Evolutionary conservation across 1,140 invertebrate species (phyloP), one percentile per base, ranked within the genome.

Genomic region (Sarcophaga peregrina): DNA sequence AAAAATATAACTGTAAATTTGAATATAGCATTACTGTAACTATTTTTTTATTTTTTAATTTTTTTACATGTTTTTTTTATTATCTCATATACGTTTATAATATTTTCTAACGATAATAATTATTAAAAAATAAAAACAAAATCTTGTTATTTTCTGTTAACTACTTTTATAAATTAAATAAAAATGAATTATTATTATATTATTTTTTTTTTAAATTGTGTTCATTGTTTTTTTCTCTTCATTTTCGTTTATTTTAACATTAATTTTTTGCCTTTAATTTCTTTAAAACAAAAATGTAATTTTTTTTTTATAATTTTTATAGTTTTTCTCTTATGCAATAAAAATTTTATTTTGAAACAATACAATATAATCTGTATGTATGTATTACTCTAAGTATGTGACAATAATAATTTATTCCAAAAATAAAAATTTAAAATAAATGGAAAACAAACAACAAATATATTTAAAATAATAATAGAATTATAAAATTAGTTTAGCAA

Each of bases 331-430:
- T 82, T 82, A 15, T 8, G 45, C 20, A 8, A 52, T 52, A n/a
- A 50, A 58, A 37, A 81, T 52, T 74, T 25, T 52, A 50, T 1
- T 8, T 50, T 52, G 72, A 82, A 76, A 46, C 74, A 76, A 48
- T 76, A 75, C 45, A 75, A 76, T 48, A 76, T 76, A 76, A 47
- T n/a, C 62, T 20, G 62, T 62, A 82, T 58, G 75, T 58, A 48
- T 82, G 52, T 46, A 81, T 68, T 50, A 78, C 75, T 78, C 47
- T 87, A 83, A 74, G 88, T 89, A 88, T 87, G 87, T 87, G 88
- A 89, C 88, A 89, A 89, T 89, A 89, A 89, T 88, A 86, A 89
- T 89, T 89, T 89, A 89, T 89, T 3, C 2, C 2, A 2, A 2
- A 54, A 54, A 54, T 0, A 68, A 8, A 17, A 68, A 68, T 17